Evolutionary conservation across 1,140 invertebrate species (phyloP).

Genomic region (Periplaneta americana): DNA sequence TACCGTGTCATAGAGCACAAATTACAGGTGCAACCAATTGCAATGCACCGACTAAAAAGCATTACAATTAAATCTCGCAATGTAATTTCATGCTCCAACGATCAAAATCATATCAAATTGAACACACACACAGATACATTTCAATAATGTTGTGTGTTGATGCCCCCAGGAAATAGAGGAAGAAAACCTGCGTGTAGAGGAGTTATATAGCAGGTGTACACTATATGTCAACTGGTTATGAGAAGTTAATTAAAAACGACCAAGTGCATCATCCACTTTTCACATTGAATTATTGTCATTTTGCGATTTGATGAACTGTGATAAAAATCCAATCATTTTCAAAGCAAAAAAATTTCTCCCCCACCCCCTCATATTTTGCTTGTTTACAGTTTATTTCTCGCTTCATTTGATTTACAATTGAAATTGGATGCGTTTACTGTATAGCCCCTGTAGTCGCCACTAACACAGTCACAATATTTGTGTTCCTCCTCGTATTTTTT

Average conservation of each 20-base stretch:
- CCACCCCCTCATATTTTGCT: background rate
- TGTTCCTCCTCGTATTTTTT: background rate
- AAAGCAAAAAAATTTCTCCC: slow-evolving; percentile 8
- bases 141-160: background rate
- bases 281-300: slow-evolving; percentile 13
- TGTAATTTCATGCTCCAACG: background rate
- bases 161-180: background rate
- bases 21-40: background rate
- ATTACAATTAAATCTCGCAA: background rate
- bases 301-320: slow-evolving; percentile 10
- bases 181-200: background rate
- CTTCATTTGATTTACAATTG: slow-evolving; percentile 12
- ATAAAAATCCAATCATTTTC: slow-evolving; percentile 4
- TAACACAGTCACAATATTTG: background rate
- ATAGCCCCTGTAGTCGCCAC: too few species aligned
- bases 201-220: background rate
- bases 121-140: background rate
- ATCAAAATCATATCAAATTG: background rate
- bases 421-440: background rate
- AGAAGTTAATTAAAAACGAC: background rate
- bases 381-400: slow-evolving; percentile 11
- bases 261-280: background rate
- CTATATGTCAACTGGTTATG: background rate
- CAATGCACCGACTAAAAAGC: background rate
- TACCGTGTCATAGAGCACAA: background rate